A percentile compares a stretch with the other conserved stretches of the same genome.
Conservation (phyloP, 2,888 invertebrate genomes). For the Tetropium fuscum region DNA sequence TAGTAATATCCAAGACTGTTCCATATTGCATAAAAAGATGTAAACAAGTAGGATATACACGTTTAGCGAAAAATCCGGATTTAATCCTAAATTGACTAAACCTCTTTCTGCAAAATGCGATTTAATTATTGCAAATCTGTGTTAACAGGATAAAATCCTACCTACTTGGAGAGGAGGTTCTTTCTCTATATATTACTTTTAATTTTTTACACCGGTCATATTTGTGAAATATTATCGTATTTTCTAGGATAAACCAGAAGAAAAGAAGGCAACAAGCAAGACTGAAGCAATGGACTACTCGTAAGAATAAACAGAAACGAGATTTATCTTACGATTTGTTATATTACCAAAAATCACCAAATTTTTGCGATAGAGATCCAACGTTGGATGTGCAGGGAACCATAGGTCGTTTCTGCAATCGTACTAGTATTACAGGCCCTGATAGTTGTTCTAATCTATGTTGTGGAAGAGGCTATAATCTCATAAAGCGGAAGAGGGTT, state of each 20-base stretch:
- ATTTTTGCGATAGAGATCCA: conserved; percentile 85
- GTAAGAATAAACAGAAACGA: conserved; percentile 56
- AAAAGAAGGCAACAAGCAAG: conserved; percentile 53
- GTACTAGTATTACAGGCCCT: conserved; percentile 69
- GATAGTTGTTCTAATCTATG: conserved; percentile 90
- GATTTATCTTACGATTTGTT: conserved; percentile 73
- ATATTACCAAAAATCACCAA: conserved; percentile 88
- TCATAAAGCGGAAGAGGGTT: conserved; percentile 79
- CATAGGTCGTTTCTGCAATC: conserved; percentile 82
- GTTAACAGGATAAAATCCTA: no score
- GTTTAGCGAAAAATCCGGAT: no score
- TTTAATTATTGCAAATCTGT: no score
- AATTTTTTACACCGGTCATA: not conserved
- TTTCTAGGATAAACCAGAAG: conserved; percentile 48
- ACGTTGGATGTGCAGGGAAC: conserved; percentile 84
- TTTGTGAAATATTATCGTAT: not conserved
- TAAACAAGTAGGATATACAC: no score
- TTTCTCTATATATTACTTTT: no score
- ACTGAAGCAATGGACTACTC: conserved; percentile 56
- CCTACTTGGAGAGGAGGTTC: no score
- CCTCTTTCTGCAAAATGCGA: no score
- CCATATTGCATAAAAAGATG: no score
- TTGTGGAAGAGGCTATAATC: conserved; percentile 90
- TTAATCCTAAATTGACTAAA: no score
- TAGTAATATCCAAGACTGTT: no score